Evolutionary conservation across 2,888 invertebrate species (phyloP).

Genomic region (Agrenia bidenticulata): DNA sequence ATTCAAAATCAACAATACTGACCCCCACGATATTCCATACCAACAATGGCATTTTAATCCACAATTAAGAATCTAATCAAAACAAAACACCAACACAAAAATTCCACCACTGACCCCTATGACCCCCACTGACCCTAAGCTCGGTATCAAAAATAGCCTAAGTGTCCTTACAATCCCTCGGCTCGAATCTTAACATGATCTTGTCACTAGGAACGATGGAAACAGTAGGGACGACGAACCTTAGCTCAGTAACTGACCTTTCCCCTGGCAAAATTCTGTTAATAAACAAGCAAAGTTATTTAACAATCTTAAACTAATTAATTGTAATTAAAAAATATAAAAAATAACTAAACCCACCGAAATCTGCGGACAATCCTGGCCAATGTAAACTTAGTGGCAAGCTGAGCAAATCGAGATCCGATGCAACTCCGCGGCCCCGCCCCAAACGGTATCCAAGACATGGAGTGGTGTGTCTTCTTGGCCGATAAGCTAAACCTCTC

Average conservation of each 20-base stretch:
- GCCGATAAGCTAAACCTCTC: slow-evolving; percentile 49
- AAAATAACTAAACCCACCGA: slow-evolving; percentile 44
- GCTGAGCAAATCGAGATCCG: slow-evolving; percentile 53
- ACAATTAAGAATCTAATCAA: too few species aligned
- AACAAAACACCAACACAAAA: too few species aligned
- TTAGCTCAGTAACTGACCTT: slow-evolving; percentile 26
- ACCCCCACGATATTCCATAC: too few species aligned
- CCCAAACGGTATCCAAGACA: slow-evolving; percentile 53
- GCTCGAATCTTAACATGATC: slow-evolving; percentile 43
- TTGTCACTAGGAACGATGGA: slow-evolving; percentile 45
- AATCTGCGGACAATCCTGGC: slow-evolving; percentile 50
- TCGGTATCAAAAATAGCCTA: too few species aligned
- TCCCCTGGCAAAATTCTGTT: slow-evolving; percentile 43
- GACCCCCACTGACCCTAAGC: too few species aligned
- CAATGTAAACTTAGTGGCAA: slow-evolving; percentile 52
- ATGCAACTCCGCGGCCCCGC: slow-evolving; percentile 49
- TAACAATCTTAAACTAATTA: too few species aligned
- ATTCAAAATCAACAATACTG: too few species aligned
- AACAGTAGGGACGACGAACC: slow-evolving; percentile 47
- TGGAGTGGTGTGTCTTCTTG: slow-evolving; percentile 46
- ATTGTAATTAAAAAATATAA: too few species aligned
- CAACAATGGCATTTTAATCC: too few species aligned
- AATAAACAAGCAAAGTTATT: slow-evolving; percentile 16
- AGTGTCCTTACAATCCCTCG: slow-evolving; percentile 13
- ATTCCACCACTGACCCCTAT: too few species aligned